These are phyloP conservation scores for Grantiella picta DNA, from an alignment of 2,113 vertebrate genomes.

Conservation along the genomic window DNA sequence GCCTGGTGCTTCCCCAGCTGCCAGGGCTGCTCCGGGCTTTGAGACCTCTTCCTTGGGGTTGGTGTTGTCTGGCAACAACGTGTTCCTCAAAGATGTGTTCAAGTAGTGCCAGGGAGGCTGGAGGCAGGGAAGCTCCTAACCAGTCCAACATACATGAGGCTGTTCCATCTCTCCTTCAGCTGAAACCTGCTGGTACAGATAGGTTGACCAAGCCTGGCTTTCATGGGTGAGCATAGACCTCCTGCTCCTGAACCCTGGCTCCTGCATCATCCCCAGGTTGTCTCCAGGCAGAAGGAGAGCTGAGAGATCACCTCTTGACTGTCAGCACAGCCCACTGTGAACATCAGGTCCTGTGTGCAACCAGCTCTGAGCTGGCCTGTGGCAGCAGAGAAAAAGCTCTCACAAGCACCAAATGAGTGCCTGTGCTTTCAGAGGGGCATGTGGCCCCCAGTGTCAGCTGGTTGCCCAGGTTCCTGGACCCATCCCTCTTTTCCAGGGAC, in stretches of 20 bases:
- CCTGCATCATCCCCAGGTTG: neutral
- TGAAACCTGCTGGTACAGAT: neutral
- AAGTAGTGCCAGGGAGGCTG: neutral
- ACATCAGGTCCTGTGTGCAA: neutral
- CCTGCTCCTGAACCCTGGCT: neutral
- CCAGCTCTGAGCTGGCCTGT: neutral
- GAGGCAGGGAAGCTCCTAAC: neutral
- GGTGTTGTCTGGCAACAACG: neutral
- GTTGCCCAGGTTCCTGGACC: neutral
- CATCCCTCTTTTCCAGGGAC: neutral
- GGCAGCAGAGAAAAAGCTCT: neutral
- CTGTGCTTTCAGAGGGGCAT: neutral
- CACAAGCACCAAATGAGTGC: neutral
- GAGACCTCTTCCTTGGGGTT: neutral
- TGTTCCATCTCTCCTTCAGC: neutral
- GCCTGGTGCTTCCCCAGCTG: neutral
- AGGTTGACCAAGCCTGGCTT: neutral
- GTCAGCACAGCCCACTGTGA: neutral
- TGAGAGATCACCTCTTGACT: neutral
- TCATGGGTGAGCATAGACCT: neutral
- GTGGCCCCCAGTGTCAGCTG: rapidly evolving
- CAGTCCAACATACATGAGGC: rapidly evolving
- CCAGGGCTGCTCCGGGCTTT: neutral
- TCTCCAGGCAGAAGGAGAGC: neutral
- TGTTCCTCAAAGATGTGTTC: neutral